Evolutionary conservation across 2,888 invertebrate genomes (phyloP).

Genomic region (Tetramorium bicarinatum): DNA sequence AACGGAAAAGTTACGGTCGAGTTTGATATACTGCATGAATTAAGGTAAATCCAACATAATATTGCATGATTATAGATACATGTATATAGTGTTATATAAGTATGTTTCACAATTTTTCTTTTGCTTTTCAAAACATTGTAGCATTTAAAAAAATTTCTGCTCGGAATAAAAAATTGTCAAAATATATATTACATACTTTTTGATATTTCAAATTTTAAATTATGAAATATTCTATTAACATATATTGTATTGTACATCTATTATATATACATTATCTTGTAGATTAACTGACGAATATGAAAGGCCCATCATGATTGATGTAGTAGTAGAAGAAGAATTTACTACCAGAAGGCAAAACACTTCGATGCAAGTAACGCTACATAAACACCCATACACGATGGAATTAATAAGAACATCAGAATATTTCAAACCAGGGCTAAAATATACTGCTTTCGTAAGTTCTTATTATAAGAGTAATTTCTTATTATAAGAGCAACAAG

Average conservation of each 20-base stretch:
- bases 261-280: conserved; percentile 7
- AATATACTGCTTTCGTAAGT: conserved; percentile 93
- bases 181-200: not conserved
- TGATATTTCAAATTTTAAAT: not conserved
- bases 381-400: conserved; percentile 92
- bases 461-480: conserved; percentile 10
- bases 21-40: conserved; percentile 92
- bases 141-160: conserved; percentile 5
- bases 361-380: conserved; percentile 91
- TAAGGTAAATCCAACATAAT: conserved; percentile 84
- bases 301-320: conserved; percentile 94
- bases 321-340: conserved; percentile 95
- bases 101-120: not conserved
- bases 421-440: conserved; percentile 95
- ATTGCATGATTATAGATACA: not conserved
- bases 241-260: not conserved
- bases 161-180: not conserved
- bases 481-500: not conserved
- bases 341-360: conserved; percentile 95
- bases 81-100: too few species aligned
- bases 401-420: conserved; percentile 93
- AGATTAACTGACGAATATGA: conserved; percentile 93
- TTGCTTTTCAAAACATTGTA: not conserved
- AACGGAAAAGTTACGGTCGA: conserved; percentile 92
- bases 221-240: not conserved